Evolutionary conservation across 1,140 invertebrate species (phyloP), one percentile per base, ranked within the genome.

Genomic region (Saccostrea cuccullata): DNA sequence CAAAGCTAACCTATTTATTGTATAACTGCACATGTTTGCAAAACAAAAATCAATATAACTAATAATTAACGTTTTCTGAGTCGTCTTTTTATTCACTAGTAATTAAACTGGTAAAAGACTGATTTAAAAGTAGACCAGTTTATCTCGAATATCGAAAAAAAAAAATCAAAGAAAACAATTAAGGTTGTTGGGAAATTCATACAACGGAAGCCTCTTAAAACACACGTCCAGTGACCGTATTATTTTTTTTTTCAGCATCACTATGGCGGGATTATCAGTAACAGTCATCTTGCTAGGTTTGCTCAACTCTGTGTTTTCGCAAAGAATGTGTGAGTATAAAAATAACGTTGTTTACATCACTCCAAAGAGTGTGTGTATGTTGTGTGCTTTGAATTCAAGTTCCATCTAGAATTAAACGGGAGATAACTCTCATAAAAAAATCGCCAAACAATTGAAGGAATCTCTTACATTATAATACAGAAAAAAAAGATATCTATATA

Each of bases 301-400:
- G 13, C 30, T 77, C 30, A 23, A 77, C 13, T 77, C 23, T 26
- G 70, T 36, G 70, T 77, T 77, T 13, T 26, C 70, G 26, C 70
- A 77, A 30, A 26, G 70, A 77, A 77, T 77, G 70, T 36, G 70
- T 77, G 13, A 77, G 70, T 77, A 36, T 36, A 77, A 30, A 77
- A 77, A 77, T 77, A 77, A 77, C 70, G 23, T 26, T 23, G 8
- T 20, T n/a, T 47, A 47, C 47, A 47, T 64, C 15, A 13, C 26
- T 15, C 70, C 5, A 64, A n/a, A 64, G n/a, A n/a, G 58, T 64
- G 58, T 60, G 58, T 20, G 58, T 5, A 64, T 20, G 47, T 47
- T 47, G 47, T 47, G 47, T 47, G 47, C 12, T 26, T 30, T 13
- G 9, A 26, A 26, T 36, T 77, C 70, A 26, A 77, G 15, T 3